Conservation (phyloP, 2,888 invertebrate genomes). For the Sipha maydis region DNA sequence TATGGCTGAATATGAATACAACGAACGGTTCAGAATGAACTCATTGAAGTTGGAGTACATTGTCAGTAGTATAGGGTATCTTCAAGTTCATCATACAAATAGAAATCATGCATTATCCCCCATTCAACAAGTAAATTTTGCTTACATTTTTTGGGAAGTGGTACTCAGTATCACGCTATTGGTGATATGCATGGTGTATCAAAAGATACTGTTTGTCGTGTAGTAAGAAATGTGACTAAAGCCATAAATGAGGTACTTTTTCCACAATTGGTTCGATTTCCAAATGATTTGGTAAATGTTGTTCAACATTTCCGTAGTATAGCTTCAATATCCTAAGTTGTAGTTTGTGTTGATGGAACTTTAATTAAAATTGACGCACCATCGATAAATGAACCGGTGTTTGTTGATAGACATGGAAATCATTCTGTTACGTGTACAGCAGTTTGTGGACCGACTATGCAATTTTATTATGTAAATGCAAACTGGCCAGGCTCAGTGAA, state of each 20-base stretch:
- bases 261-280: slow-evolving; percentile 58
- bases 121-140: neutral
- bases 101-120: no score
- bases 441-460: slow-evolving; percentile 38
- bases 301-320: no score
- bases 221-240: slow-evolving; percentile 63
- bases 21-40: slow-evolving; percentile 25
- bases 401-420: slow-evolving; percentile 65
- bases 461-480: neutral
- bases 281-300: slow-evolving; percentile 15
- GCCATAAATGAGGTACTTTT: slow-evolving; percentile 64
- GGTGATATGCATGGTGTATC: slow-evolving; percentile 65
- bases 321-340: slow-evolving; percentile 46
- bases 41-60: slow-evolving; percentile 8
- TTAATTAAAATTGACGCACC: slow-evolving; percentile 65
- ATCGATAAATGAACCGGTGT: slow-evolving; percentile 64
- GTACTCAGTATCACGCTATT: slow-evolving; percentile 64
- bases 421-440: slow-evolving; percentile 63
- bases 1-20: slow-evolving; percentile 27
- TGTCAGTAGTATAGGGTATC: neutral
- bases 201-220: slow-evolving; percentile 64
- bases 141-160: slow-evolving; percentile 64
- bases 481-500: no score
- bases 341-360: slow-evolving; percentile 62
- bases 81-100: no score